Base-by-base conservation (phyloP, 2,113 vertebrate genomes). In the Alouatta palliata region DNA sequence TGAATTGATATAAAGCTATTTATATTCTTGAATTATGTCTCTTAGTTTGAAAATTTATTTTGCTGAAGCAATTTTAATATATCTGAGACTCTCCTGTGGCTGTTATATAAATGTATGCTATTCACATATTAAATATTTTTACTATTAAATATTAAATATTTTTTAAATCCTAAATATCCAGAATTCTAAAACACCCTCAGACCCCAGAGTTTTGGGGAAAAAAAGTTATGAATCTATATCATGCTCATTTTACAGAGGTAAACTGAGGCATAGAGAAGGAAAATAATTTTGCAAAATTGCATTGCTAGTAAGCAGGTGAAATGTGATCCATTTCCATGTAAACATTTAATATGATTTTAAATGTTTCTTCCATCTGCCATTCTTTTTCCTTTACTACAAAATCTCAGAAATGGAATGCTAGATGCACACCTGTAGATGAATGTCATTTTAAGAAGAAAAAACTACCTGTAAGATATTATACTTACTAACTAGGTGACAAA, bases 101-200 rank as follows among this genome's bases (percentile, higher is more conserved):
- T 32, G 5, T 71, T 96, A 86, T 32, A 9, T 45, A 88, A 77
- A 86, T 40, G 40, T 40, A 58, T 21, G 25, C 12, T 68, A 8
- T 49, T 37, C 3, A 52, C 27, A n/a, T n/a, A n/a, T n/a, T n/a
- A n/a, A n/a, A n/a, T n/a, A n/a, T n/a, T n/a, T n/a, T n/a, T n/a
- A n/a, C n/a, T n/a, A n/a, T n/a, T n/a, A n/a, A n/a, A n/a, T n/a
- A n/a, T n/a, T n/a, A n/a, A n/a, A n/a, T 75, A 30, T 32, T 92
- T 93, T 54, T 96, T 82, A 97, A 94, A 90, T 87, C 43, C 70
- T 66, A 90, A 87, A 68, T 35, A 79, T 79, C 83, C 30, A 84
- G 13, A 56, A 94, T 87, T 75, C 66, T 87, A 81, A 94, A 87
- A 68, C 7, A 88, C 11, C 4, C 9, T 17, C 54, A 13, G 4